Evolutionary conservation across 2,797 vertebrate species (phyloP).

Genomic region (Acipenser ruthenus): DNA sequence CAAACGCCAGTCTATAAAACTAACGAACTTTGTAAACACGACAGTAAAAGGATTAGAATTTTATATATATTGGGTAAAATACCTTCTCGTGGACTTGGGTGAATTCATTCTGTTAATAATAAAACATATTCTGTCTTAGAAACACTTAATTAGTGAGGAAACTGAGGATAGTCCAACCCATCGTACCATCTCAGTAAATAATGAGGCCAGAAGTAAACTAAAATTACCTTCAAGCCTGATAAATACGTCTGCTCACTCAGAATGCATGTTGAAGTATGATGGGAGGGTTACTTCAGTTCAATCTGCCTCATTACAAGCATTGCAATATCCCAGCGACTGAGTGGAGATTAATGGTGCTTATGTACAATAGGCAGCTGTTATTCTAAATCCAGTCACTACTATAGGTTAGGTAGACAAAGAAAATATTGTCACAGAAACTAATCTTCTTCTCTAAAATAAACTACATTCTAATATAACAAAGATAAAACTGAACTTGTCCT

Average conservation of each 20-base stretch:
- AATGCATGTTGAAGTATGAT: constrained; percentile 17
- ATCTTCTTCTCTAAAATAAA: constrained; percentile 17
- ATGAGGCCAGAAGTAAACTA: constrained; percentile 48
- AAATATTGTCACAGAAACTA: constrained; percentile 34
- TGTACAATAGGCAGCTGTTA: constrained; percentile 37
- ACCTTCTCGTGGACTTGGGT: too few relatives aligned
- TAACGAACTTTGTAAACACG: too few relatives aligned
- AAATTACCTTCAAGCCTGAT: constrained; percentile 40
- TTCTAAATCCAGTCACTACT: constrained; percentile 39
- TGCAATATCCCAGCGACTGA: constrained; percentile 37
- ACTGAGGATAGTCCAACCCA: too few relatives aligned
- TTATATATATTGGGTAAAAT: too few relatives aligned
- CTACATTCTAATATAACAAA: background rate
- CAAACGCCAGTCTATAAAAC: too few relatives aligned
- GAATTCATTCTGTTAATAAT: too few relatives aligned
- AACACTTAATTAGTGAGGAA: too few relatives aligned
- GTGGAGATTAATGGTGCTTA: constrained; percentile 40
- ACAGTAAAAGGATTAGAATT: too few relatives aligned
- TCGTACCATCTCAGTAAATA: constrained; percentile 27
- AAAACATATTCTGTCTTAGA: too few relatives aligned
- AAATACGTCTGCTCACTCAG: background rate
- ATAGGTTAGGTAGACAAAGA: constrained; percentile 34
- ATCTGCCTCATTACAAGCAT: constrained; percentile 44
- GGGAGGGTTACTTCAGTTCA: constrained; percentile 66
- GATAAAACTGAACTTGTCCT: background rate